These are phyloP conservation scores for Cyprinella venusta DNA, from an alignment of 2,797 vertebrate species.

Conservation along the genomic window DNA sequence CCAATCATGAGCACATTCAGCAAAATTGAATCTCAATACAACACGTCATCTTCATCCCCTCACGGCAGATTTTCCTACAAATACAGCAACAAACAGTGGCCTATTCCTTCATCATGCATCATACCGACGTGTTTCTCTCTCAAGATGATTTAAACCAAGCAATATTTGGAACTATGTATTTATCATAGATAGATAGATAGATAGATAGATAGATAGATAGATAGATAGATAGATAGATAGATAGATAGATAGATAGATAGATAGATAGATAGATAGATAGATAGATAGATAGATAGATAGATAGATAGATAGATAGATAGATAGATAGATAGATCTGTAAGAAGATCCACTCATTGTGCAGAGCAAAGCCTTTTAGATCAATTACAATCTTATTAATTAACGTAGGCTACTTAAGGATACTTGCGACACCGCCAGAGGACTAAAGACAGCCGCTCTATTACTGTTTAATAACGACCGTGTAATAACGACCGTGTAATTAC, in stretches of 20 bases:
- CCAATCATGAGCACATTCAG: slow-evolving; percentile 26
- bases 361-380: slow-evolving; percentile 24
- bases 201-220: background rate
- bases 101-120: background rate
- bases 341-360: background rate
- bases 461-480: slow-evolving; percentile 9
- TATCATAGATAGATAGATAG: background rate
- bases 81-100: background rate
- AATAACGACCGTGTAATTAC: slow-evolving; percentile 20
- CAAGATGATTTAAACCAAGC: background rate
- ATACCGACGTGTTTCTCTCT: background rate
- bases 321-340: background rate
- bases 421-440: background rate
- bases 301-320: background rate
- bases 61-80: background rate
- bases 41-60: background rate
- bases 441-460: slow-evolving; percentile 23
- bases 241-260: background rate
- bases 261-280: background rate
- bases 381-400: slow-evolving; percentile 33
- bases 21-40: slow-evolving; percentile 6
- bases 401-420: background rate
- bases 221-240: too few relatives aligned
- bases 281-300: background rate
- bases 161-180: background rate